Percentiles rank a stretch among this genome's conserved stretches.
phyloP scores from a whole-genome alignment of 2,797 vertebrate species.

The Oryzias dopingdopingensis region DNA sequence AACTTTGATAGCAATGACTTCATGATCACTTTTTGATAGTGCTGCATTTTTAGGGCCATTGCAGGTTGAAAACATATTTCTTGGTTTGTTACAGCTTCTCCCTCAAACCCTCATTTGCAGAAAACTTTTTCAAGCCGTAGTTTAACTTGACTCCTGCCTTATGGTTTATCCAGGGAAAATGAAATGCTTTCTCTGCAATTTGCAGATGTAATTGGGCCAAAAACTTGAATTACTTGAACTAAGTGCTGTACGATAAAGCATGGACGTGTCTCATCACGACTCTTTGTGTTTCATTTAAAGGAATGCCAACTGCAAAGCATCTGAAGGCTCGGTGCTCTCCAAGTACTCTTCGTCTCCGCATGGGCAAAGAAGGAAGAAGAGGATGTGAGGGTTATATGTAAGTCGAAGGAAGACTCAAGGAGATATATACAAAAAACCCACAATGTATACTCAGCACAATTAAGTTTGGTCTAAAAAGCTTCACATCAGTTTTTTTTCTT shows the following conservation, averaged over 20 bases:
- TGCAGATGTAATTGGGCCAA: not conserved
- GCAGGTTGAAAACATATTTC: no score
- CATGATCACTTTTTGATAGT: no score
- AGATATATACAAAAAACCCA: not conserved
- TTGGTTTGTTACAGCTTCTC: no score
- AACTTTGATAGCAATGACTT: not conserved
- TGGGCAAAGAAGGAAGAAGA: constrained; percentile 10
- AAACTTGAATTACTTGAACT: not conserved
- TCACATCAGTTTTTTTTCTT: not conserved
- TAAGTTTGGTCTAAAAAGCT: not conserved
- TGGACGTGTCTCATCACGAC: not conserved
- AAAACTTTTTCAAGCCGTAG: no score
- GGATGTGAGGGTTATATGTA: not conserved
- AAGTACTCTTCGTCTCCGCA: not conserved
- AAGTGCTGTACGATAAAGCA: not conserved
- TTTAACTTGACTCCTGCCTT: no score
- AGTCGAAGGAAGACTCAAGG: constrained; percentile 4
- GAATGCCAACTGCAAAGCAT: not conserved
- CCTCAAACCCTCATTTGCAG: no score
- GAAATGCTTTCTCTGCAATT: not conserved
- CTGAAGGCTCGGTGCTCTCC: not conserved
- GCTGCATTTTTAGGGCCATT: no score
- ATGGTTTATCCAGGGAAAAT: not conserved
- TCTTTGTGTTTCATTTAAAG: constrained; percentile 15
- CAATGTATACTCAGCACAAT: constrained; percentile 1